These are phyloP conservation scores for Neofelis nebulosa DNA, from an alignment of 2,113 vertebrate species.

Conservation along the genomic window DNA sequence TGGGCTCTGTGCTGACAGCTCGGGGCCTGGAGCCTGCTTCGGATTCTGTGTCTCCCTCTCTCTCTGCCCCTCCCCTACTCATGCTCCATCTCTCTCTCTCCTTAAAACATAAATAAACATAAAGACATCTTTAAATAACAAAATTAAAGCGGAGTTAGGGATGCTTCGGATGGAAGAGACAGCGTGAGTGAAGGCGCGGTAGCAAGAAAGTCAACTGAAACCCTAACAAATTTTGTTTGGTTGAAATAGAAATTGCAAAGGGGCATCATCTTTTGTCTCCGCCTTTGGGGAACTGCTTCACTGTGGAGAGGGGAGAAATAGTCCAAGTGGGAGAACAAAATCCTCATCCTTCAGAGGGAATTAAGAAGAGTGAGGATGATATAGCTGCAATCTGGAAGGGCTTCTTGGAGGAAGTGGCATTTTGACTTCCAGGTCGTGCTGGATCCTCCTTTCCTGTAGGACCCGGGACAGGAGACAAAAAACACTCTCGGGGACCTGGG, in stretches of 20 bases:
- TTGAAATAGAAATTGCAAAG: background rate
- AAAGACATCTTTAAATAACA: too few species aligned
- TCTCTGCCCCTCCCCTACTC: too few species aligned
- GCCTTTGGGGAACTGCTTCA: background rate
- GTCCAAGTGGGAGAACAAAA: background rate
- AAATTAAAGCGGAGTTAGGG: background rate
- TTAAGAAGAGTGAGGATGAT: background rate
- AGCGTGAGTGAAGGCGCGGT: accelerated
- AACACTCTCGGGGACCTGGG: background rate
- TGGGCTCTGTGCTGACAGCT: too few species aligned
- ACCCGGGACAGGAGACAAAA: background rate
- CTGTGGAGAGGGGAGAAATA: background rate
- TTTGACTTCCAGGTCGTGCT: background rate
- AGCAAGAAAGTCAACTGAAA: background rate
- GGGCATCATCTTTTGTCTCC: background rate
- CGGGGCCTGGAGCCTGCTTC: too few species aligned
- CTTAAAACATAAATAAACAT: too few species aligned
- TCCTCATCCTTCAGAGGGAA: background rate
- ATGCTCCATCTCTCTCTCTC: too few species aligned
- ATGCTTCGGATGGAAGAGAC: background rate
- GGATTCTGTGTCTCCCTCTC: too few species aligned
- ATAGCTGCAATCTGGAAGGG: background rate
- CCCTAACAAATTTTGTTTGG: background rate
- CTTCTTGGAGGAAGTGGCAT: slow-evolving; percentile 29
- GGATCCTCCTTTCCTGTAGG: background rate